A percentile compares a stretch with the other conserved stretches of the same genome.
Conservation (phyloP, 2,888 invertebrate genomes). For the Argyresthia albistria region DNA sequence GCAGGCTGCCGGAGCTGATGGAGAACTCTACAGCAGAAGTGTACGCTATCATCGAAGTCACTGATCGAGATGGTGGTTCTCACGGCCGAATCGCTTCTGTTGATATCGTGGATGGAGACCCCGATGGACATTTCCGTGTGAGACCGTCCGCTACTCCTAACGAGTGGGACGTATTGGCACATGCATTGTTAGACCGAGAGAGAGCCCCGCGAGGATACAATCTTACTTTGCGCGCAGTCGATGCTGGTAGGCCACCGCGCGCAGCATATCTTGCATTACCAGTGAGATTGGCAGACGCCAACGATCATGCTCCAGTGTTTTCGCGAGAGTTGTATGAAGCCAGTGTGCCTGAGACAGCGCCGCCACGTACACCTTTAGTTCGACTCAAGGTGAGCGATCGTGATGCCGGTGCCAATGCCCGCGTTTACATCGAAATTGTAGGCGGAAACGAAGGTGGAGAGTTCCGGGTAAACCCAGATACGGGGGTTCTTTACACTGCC, state of each 20-base stretch:
- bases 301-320: constrained; percentile 91
- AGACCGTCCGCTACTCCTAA: constrained; percentile 73
- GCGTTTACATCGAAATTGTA: constrained; percentile 89
- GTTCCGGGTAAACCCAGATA: constrained; percentile 88
- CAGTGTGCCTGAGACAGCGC: constrained; percentile 89
- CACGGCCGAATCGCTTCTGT: constrained; percentile 87
- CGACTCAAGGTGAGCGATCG: constrained; percentile 89
- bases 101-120: constrained; percentile 91
- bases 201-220: constrained; percentile 87
- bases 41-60: constrained; percentile 90
- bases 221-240: constrained; percentile 87
- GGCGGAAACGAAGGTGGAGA: constrained; percentile 93
- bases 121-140: constrained; percentile 90
- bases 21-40: constrained; percentile 88
- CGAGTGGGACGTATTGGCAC: constrained; percentile 86
- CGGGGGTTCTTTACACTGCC: constrained; percentile 91
- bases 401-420: constrained; percentile 79
- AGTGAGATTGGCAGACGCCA: constrained; percentile 84
- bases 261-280: constrained; percentile 86
- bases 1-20: constrained; percentile 83
- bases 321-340: constrained; percentile 90
- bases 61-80: constrained; percentile 86
- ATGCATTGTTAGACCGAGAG: constrained; percentile 84
- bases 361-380: constrained; percentile 90
- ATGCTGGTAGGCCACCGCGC: constrained; percentile 85